These are phyloP conservation scores for Bombus cullumanus DNA, from an alignment of 1,140 invertebrate genomes.

Conservation along the genomic window DNA sequence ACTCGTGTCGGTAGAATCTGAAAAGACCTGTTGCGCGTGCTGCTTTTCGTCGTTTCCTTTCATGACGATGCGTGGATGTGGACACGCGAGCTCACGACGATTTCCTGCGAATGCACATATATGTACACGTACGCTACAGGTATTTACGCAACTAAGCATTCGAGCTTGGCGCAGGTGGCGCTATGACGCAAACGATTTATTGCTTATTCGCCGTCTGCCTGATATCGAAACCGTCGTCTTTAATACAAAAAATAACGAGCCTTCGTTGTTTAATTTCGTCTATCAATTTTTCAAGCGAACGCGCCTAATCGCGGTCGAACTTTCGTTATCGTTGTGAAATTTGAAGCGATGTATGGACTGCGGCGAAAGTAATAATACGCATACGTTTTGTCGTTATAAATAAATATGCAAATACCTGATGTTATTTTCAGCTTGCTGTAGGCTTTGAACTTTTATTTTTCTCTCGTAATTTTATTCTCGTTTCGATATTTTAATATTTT, in stretches of 20 bases:
- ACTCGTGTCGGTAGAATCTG: background rate
- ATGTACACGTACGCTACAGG: background rate
- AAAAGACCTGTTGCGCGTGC: conserved; percentile 37
- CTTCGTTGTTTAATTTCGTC: background rate
- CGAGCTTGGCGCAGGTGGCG: conserved; percentile 64
- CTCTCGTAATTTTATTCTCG: no score
- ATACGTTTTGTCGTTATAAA: no score
- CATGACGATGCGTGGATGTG: conserved; percentile 7
- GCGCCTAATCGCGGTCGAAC: background rate
- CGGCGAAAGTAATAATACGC: background rate
- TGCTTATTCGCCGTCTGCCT: conserved; percentile 46
- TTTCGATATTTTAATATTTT: no score
- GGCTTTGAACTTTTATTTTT: no score
- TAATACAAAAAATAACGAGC: background rate
- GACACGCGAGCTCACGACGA: conserved; percentile 34
- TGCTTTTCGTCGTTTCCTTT: conserved; percentile 27
- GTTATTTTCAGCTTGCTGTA: no score
- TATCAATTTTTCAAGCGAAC: background rate
- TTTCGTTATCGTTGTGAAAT: background rate
- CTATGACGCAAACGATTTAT: conserved; percentile 70
- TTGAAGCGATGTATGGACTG: background rate
- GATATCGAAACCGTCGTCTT: conserved; percentile 37
- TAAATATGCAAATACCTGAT: no score
- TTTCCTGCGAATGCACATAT: conserved; percentile 41
- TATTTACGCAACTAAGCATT: conserved; percentile 65